A percentile compares a stretch with the other conserved stretches of the same genome.
These are phyloP conservation scores for Beris morrisii DNA, from an alignment of 2,888 invertebrate genomes.

Conservation along the genomic window DNA sequence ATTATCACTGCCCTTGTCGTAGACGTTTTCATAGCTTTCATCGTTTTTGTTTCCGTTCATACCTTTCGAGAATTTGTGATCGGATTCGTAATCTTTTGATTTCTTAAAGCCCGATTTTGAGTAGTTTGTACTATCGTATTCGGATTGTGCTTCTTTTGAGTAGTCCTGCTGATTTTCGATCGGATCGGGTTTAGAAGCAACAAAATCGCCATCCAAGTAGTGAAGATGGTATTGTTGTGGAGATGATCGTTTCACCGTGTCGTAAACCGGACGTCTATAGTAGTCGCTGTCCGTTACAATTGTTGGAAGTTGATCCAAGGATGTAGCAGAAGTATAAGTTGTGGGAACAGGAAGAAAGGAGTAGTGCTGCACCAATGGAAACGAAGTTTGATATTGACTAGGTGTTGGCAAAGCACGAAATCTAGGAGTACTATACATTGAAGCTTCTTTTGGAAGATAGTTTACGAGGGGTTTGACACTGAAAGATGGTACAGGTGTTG, in stretches of 20 bases:
- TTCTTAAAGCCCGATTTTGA: conserved; percentile 30
- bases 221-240: background rate
- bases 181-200: conserved; percentile 1
- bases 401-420: too few relatives aligned
- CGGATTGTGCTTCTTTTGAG: background rate
- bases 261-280: conserved; percentile 5
- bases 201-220: conserved; percentile 7
- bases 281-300: background rate
- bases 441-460: too few relatives aligned
- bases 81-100: conserved; percentile 24
- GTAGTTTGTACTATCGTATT: conserved; percentile 3
- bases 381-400: background rate
- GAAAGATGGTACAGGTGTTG: background rate
- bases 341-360: background rate
- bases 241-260: background rate
- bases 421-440: too few relatives aligned
- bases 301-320: background rate
- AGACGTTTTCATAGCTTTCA: conserved; percentile 14
- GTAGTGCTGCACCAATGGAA: background rate
- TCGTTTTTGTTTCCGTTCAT: conserved; percentile 29
- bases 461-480: too few relatives aligned
- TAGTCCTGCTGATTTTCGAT: background rate
- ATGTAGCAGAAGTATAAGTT: background rate
- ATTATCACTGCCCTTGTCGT: conserved; percentile 19
- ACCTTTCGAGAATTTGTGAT: conserved; percentile 29